These are phyloP conservation scores for Dendrolimus houi DNA, from an alignment of 2,888 invertebrate species.

Conservation along the genomic window DNA sequence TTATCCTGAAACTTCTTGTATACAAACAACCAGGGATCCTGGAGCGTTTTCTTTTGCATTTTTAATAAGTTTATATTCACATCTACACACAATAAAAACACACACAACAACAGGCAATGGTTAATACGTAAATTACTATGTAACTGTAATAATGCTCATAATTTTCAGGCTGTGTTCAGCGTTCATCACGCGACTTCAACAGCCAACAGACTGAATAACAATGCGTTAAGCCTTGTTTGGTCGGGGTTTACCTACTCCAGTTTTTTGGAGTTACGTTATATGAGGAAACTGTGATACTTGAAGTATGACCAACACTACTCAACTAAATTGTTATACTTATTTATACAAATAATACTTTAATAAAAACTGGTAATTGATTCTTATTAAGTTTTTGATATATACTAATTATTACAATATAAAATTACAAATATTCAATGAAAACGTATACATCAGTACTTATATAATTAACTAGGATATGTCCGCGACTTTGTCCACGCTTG, in stretches of 20 bases:
- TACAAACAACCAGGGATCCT: conserved; percentile 60
- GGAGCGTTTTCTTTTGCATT: conserved; percentile 33
- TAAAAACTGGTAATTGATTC: too few species aligned
- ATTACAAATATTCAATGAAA: too few species aligned
- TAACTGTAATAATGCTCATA: not conserved
- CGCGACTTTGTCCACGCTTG: too few species aligned
- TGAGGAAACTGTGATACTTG: not conserved
- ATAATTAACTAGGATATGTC: too few species aligned
- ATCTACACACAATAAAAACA: conserved; percentile 2
- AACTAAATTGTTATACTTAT: too few species aligned
- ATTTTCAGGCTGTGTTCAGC: conserved; percentile 44
- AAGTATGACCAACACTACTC: not conserved
- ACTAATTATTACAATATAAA: too few species aligned
- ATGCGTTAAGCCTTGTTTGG: conserved; percentile 50
- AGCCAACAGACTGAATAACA: conserved; percentile 33
- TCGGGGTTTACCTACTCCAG: conserved; percentile 46
- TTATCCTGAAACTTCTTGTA: conserved; percentile 56
- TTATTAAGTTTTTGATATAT: too few species aligned
- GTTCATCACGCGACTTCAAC: conserved; percentile 30
- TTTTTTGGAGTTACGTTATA: conserved; percentile 44
- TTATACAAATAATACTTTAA: too few species aligned
- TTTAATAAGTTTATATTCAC: conserved; percentile 12
- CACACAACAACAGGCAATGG: not conserved
- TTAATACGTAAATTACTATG: not conserved
- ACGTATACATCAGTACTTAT: too few species aligned